Evolutionary conservation across 1,140 invertebrate genomes (phyloP).

Genomic region (Chelonus insularis): DNA sequence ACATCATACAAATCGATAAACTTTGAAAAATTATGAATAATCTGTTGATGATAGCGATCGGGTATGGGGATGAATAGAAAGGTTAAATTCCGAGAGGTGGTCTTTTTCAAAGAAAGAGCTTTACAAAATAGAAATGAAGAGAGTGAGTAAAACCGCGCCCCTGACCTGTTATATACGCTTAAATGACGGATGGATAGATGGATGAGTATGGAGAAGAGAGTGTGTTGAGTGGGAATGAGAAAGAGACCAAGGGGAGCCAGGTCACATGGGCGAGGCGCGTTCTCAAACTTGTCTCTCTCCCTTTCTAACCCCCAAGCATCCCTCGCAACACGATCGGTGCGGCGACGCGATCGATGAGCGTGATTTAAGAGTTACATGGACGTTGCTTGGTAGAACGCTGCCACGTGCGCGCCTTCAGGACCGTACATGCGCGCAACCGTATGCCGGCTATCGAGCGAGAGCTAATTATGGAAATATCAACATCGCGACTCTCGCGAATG

Average conservation of each 20-base stretch:
- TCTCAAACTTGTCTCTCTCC: background rate
- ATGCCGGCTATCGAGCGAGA: slow-evolving; percentile 27
- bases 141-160: slow-evolving; percentile 25
- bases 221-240: background rate
- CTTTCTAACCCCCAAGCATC: background rate
- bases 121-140: slow-evolving; percentile 8
- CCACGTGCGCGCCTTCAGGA: slow-evolving; percentile 26
- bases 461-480: slow-evolving; percentile 34
- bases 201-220: background rate
- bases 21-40: too few relatives aligned
- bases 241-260: background rate
- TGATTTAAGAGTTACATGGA: slow-evolving; percentile 25
- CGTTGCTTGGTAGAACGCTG: slow-evolving; percentile 1
- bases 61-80: background rate
- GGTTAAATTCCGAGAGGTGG: background rate
- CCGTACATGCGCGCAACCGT: slow-evolving; percentile 21
- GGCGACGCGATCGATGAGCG: slow-evolving; percentile 20
- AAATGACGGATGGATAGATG: slow-evolving; percentile 21
- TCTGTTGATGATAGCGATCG: too few relatives aligned
- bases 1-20: too few relatives aligned
- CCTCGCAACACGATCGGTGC: slow-evolving; percentile 9
- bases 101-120: background rate
- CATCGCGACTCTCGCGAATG: slow-evolving; percentile 12
- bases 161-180: slow-evolving; percentile 17
- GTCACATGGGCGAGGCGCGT: slow-evolving; percentile 13